phyloP scores from a whole-genome alignment of 2,113 vertebrate genomes.

The Aplodontia rufa region DNA sequence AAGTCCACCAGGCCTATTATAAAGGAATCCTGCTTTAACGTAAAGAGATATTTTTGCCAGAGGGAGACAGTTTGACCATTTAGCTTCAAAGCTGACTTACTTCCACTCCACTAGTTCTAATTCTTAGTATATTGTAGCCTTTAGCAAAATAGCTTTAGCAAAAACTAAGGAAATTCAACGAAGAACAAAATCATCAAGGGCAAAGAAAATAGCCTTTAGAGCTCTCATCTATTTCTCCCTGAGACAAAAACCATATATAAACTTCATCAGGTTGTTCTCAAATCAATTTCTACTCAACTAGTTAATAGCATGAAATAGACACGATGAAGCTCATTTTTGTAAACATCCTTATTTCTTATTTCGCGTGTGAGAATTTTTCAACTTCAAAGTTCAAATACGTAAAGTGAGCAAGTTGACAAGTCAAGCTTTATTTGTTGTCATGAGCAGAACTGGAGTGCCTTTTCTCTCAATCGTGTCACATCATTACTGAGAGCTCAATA shows the following conservation, averaged over 20 bases:
- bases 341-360: conserved; percentile 61
- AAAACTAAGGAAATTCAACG: conserved; percentile 74
- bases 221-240: conserved; percentile 53
- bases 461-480: conserved; percentile 40
- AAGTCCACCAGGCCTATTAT: conserved; percentile 48
- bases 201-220: conserved; percentile 62
- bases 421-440: conserved; percentile 44
- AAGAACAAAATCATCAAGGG: conserved; percentile 65
- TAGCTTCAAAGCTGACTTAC: conserved; percentile 68
- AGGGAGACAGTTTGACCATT: conserved; percentile 60
- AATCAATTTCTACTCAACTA: conserved; percentile 26
- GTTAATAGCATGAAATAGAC: conserved; percentile 38
- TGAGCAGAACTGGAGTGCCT: conserved; percentile 50
- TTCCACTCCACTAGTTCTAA: conserved; percentile 62
- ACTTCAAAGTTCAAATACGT: conserved; percentile 45
- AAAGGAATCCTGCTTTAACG: conserved; percentile 60
- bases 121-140: conserved; percentile 75
- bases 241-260: conserved; percentile 40
- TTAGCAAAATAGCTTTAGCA: conserved; percentile 75
- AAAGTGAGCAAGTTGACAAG: conserved; percentile 31
- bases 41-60: conserved; percentile 61
- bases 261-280: conserved; percentile 23
- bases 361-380: conserved; percentile 57
- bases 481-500: conserved; percentile 38
- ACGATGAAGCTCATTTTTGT: neutral